Base-by-base conservation (phyloP, 2,113 vertebrate genomes). In the Vulpes lagopus region DNA sequence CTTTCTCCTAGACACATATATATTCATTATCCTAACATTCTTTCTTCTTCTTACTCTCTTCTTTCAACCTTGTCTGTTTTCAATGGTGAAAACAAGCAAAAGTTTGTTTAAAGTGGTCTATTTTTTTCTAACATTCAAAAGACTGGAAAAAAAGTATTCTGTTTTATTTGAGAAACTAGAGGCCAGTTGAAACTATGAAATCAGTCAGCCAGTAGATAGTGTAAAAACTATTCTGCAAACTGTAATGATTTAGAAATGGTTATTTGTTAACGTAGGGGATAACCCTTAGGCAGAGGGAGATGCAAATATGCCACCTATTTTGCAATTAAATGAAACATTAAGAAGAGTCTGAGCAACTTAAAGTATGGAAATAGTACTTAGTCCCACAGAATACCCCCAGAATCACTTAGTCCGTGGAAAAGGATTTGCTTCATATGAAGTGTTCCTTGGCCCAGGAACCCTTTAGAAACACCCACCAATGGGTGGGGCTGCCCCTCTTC, bases 111-210 rank as follows among this genome's bases (percentile, higher is more conserved):
- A 71, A 65, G 80, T 59, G 6, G 5, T 73, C 51, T 8, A 2
- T 57, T 74, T 71, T 57, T 60, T 76, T 2, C 27, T 62, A 81
- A 91, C 11, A 85, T 7, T 90, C 59, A 92, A 76, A 30, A 83
- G 62, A 65, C 3, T 49, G 19, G 19, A 55, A 19, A 59, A 95
- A 86, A 91, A 88, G 17, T 2, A 3, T 5, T 65, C 94, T 94
- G 7, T 88, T 91, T 96, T 59, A 95, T 27, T 93, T 73, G 73
- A 93, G 51, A 95, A 94, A 89, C 22, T 30, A 79, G 38, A 92
- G 19, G 55, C 49, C 35, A 91, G 4, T n/a, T 83, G 73, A 90
- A 96, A n/a, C 27, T 35, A 64, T 89, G 20, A 85, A 90, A 15
- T 89, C 38, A 79, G 55, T 30, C 81, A 95, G 10, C 25, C 69